Evolutionary conservation across 1,140 invertebrate species (phyloP).

Genomic region (Ceratitis capitata): DNA sequence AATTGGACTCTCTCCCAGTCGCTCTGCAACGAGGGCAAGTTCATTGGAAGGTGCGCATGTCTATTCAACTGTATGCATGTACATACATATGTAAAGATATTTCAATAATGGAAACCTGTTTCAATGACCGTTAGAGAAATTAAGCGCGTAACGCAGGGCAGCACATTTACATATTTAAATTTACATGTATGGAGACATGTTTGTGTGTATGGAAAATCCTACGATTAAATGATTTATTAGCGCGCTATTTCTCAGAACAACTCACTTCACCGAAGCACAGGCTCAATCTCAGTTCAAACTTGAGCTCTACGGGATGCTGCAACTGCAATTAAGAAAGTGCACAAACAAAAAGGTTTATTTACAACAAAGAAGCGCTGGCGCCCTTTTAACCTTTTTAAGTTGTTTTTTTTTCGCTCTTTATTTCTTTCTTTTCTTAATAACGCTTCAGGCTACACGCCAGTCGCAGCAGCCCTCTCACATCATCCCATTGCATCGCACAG

Average conservation of each 20-base stretch:
- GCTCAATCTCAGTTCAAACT: background rate
- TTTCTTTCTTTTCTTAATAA: background rate
- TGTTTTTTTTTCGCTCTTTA: no score
- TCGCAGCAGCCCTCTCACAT: background rate
- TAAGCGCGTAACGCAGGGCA: no score
- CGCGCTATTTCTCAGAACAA: constrained; percentile 13
- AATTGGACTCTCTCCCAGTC: background rate
- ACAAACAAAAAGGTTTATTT: background rate
- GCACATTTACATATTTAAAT: background rate
- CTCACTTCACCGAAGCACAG: background rate
- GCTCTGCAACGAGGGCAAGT: background rate
- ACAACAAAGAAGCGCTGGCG: background rate
- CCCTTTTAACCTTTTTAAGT: background rate
- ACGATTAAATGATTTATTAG: constrained; percentile 18
- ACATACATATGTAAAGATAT: background rate
- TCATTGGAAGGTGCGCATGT: no score
- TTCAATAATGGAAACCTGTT: constrained; percentile 26
- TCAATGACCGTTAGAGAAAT: constrained; percentile 4
- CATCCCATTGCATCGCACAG: background rate
- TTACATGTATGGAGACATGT: background rate
- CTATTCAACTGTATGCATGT: background rate
- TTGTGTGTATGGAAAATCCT: background rate
- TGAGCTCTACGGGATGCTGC: background rate
- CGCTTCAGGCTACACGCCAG: background rate
- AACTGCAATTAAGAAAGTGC: background rate